These are phyloP conservation scores for Mimas tiliae DNA, from an alignment of 2,888 invertebrate species.

Conservation along the genomic window DNA sequence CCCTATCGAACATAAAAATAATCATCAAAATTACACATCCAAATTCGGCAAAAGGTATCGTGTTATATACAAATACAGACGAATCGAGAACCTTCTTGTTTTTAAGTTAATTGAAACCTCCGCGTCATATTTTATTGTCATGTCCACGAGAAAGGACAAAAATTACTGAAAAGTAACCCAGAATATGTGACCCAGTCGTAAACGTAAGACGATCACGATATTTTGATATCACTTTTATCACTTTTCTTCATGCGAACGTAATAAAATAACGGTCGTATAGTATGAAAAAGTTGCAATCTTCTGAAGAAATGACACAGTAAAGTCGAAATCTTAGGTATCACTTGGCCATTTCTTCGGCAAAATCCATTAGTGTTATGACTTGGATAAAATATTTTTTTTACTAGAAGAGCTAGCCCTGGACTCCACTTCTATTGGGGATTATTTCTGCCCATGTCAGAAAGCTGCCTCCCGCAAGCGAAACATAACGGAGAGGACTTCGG, in stretches of 20 bases:
- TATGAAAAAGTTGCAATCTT: conserved; percentile 55
- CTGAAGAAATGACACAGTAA: conserved; percentile 48
- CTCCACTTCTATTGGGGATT: too few relatives aligned
- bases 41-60: too few relatives aligned
- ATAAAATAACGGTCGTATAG: conserved; percentile 51
- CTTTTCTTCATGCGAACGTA: conserved; percentile 50
- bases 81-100: too few relatives aligned
- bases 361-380: conserved; percentile 70
- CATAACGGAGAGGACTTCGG: too few relatives aligned
- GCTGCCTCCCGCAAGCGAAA: too few relatives aligned
- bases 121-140: too few relatives aligned
- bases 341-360: conserved; percentile 57
- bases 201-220: conserved; percentile 47
- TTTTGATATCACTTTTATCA: conserved; percentile 54
- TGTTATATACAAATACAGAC: too few relatives aligned
- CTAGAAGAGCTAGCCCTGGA: conserved; percentile 41
- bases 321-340: conserved; percentile 54
- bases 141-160: neutral
- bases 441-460: too few relatives aligned
- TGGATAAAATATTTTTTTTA: conserved; percentile 31
- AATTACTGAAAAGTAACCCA: conserved; percentile 31
- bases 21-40: too few relatives aligned
- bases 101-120: too few relatives aligned
- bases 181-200: conserved; percentile 40
- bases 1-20: too few relatives aligned